phyloP scores from a whole-genome alignment of 2,888 invertebrate species.

The Dendrolimus houi region DNA sequence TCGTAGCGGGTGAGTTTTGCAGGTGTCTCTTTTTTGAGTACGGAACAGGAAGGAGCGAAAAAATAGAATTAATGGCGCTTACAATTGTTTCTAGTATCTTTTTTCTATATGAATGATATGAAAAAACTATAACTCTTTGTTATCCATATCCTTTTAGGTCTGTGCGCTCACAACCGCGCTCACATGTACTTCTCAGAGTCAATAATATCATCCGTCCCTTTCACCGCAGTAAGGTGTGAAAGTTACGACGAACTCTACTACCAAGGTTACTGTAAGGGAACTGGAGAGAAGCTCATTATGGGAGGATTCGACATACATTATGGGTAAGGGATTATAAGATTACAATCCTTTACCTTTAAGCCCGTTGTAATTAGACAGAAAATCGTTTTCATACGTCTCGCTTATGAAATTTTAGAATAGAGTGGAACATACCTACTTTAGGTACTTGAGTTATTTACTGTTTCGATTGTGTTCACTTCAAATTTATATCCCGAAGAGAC shows the following conservation, averaged over 20 bases:
- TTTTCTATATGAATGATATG: too few relatives aligned
- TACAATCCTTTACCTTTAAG: neutral
- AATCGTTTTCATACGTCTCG: neutral
- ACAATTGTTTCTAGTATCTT: too few relatives aligned
- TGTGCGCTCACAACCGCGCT: slow-evolving; percentile 72
- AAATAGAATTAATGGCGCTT: too few relatives aligned
- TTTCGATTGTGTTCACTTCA: too few relatives aligned
- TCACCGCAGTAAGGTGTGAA: slow-evolving; percentile 62
- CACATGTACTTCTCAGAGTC: slow-evolving; percentile 75
- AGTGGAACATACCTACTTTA: too few relatives aligned
- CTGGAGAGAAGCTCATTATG: slow-evolving; percentile 68
- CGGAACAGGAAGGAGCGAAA: too few relatives aligned
- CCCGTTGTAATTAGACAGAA: neutral
- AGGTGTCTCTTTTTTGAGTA: too few relatives aligned
- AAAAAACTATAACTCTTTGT: too few relatives aligned
- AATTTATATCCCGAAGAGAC: too few relatives aligned
- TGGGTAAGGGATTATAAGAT: slow-evolving; percentile 35
- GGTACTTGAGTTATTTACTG: too few relatives aligned
- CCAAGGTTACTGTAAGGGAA: slow-evolving; percentile 55
- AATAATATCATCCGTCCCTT: slow-evolving; percentile 56
- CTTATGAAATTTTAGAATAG: too few relatives aligned
- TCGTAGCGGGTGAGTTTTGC: too few relatives aligned
- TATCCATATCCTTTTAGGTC: slow-evolving; percentile 34
- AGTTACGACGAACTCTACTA: slow-evolving; percentile 64
- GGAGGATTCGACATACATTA: slow-evolving; percentile 70